A percentile compares a stretch with the other conserved stretches of the same genome.
phyloP scores from a whole-genome alignment of 2,888 invertebrate genomes.

The Eustalomyia histrio region DNA sequence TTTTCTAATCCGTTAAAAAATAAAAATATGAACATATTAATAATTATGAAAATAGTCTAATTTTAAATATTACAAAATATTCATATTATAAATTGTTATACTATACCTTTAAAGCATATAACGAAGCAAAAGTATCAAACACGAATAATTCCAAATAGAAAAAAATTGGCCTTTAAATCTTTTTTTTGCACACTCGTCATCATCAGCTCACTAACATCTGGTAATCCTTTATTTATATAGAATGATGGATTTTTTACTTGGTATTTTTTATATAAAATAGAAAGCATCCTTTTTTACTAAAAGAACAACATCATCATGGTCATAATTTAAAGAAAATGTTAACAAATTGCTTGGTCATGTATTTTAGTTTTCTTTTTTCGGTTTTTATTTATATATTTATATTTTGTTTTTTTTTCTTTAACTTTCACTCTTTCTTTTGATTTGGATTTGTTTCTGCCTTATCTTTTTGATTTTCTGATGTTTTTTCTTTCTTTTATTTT shows the following conservation, averaged over 20 bases:
- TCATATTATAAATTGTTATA: background rate
- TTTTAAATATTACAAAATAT: too few relatives aligned
- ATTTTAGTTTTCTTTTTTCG: background rate
- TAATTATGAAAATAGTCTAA: background rate
- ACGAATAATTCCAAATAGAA: background rate
- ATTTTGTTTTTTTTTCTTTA: background rate
- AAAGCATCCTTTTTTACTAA: background rate
- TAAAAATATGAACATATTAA: background rate
- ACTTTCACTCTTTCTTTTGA: slow-evolving; percentile 6
- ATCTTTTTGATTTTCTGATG: too few relatives aligned
- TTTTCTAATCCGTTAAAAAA: background rate
- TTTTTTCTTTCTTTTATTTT: background rate
- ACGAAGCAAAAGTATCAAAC: background rate
- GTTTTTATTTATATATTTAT: background rate
- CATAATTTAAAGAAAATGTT: slow-evolving; percentile 4
- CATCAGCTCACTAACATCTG: background rate
- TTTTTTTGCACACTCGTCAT: background rate
- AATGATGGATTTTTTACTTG: too few relatives aligned
- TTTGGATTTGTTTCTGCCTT: too few relatives aligned
- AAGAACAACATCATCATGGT: slow-evolving; percentile 5
- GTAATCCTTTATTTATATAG: slow-evolving; percentile 1
- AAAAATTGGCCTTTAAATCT: background rate
- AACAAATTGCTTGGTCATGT: slow-evolving; percentile 6
- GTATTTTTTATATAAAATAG: too few relatives aligned
- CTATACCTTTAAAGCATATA: background rate